Conservation (phyloP, 2,113 vertebrate genomes). For the Heteronetta atricapilla region DNA sequence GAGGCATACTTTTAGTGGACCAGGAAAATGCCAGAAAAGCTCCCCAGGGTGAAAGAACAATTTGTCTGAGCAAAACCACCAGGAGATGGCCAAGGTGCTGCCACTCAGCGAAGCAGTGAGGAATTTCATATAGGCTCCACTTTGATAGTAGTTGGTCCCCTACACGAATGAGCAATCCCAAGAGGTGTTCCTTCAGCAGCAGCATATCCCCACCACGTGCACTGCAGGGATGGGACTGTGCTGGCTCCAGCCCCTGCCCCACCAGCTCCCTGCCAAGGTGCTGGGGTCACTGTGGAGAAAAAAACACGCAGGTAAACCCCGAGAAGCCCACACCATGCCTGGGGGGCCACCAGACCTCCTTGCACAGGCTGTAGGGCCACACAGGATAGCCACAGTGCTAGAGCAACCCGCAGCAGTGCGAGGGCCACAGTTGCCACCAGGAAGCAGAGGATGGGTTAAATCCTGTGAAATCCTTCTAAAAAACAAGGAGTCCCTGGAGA, state of each 20-base stretch:
- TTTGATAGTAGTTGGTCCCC: neutral
- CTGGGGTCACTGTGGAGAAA: neutral
- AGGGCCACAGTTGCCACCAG: neutral
- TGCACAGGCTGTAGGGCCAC: neutral
- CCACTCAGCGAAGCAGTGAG: neutral
- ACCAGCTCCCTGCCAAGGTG: too few species aligned
- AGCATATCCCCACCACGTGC: accelerated
- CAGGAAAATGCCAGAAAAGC: neutral
- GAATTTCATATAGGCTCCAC: neutral
- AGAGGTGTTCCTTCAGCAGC: neutral
- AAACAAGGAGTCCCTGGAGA: accelerated
- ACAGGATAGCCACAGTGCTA: slow-evolving; percentile 66
- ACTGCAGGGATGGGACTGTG: accelerated
- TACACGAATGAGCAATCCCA: neutral
- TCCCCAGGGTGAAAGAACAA: neutral
- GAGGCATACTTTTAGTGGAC: neutral
- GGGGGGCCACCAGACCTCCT: neutral
- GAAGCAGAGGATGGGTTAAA: neutral
- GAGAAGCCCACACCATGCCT: accelerated
- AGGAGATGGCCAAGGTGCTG: accelerated
- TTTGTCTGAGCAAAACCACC: neutral
- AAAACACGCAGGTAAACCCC: neutral
- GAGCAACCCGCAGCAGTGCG: neutral
- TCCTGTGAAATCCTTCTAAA: neutral
- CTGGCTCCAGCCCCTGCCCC: neutral